A percentile compares a stretch with the other conserved stretches of the same genome.
phyloP scores from a whole-genome alignment of 2,797 vertebrate genomes.

The Hyperoplus immaculatus region DNA sequence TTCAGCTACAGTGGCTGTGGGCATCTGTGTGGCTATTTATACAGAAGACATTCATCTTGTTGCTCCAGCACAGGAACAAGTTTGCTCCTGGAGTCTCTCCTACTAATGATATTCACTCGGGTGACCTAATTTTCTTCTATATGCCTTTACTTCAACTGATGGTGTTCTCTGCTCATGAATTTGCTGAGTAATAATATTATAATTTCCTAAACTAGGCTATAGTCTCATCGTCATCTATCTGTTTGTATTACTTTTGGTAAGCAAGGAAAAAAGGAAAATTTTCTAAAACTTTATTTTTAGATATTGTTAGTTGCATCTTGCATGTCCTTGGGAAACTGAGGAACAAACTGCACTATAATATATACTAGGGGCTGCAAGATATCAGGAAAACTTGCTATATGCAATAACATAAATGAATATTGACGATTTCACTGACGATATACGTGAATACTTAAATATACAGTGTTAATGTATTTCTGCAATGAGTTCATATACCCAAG shows the following conservation, averaged over 20 bases:
- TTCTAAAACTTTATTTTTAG: neutral
- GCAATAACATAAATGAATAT: no score
- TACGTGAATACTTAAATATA: no score
- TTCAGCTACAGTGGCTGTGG: conserved; percentile 12
- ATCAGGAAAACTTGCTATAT: no score
- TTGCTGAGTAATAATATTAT: neutral
- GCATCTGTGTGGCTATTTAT: conserved; percentile 43
- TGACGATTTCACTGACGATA: no score
- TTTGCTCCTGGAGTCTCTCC: conserved; percentile 33
- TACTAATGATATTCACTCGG: conserved; percentile 26
- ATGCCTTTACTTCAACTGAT: conserved; percentile 27
- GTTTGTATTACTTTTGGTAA: neutral
- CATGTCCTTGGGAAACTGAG: neutral
- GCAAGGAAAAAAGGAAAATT: neutral
- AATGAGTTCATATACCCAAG: no score
- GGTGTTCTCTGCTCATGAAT: conserved; percentile 31
- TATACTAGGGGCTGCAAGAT: no score
- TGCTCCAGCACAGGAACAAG: conserved; percentile 24
- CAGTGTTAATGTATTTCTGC: no score
- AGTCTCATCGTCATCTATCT: neutral
- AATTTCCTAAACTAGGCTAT: conserved; percentile 22
- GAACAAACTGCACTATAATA: no score
- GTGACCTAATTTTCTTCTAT: conserved; percentile 48
- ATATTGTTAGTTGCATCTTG: neutral
- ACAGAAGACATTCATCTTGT: conserved; percentile 55